A percentile compares a stretch with the other conserved stretches of the same genome.
Evolutionary conservation across 2,113 vertebrate genomes (phyloP).

Genomic region (Ammodytes dubius): DNA sequence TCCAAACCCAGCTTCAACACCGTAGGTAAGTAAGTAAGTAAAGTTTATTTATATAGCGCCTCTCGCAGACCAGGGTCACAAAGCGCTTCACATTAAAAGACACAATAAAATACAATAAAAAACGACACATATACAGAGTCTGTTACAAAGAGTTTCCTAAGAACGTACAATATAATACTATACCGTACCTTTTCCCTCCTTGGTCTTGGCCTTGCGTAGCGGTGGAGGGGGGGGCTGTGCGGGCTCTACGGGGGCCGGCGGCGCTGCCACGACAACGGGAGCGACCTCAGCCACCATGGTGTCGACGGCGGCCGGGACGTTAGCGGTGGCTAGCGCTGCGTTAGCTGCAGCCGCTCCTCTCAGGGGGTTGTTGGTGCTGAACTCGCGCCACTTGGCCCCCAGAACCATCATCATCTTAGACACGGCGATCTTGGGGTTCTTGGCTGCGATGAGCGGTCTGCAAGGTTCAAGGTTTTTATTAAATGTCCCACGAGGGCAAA

Average conservation of each 20-base stretch:
- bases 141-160: no score
- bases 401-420: slow-evolving; percentile 99
- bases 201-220: slow-evolving; percentile 97
- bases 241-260: slow-evolving; percentile 49
- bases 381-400: slow-evolving; percentile 98
- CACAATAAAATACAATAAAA: no score
- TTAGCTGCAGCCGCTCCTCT: slow-evolving; percentile 95
- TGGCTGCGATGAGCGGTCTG: slow-evolving; percentile 97
- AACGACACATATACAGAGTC: no score
- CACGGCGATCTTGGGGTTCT: slow-evolving; percentile 98
- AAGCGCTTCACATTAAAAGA: no score
- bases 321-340: slow-evolving; percentile 92
- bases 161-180: no score
- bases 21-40: no score
- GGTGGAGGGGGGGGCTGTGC: slow-evolving; percentile 87
- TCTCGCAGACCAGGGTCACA: no score
- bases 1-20: neutral
- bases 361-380: slow-evolving; percentile 98
- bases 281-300: slow-evolving; percentile 89
- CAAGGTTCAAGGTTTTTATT: no score
- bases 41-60: no score
- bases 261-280: neutral
- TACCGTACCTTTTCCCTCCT: slow-evolving; percentile 99
- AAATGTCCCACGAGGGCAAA: no score
- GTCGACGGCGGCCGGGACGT: slow-evolving; percentile 93